phyloP scores from a whole-genome alignment of 1,140 invertebrate genomes.

The Anthonomus grandis region DNA sequence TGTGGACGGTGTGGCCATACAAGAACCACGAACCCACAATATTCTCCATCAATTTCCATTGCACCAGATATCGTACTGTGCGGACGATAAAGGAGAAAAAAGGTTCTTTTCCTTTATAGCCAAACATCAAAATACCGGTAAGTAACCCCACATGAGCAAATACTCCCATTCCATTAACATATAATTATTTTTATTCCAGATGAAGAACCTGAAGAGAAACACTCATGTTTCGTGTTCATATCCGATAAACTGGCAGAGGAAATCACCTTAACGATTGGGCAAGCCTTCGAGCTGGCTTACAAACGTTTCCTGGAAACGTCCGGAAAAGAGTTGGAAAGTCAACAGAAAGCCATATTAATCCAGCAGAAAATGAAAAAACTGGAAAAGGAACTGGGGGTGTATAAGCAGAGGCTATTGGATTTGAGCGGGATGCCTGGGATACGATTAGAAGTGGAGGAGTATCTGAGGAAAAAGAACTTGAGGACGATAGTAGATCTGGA shows the following conservation, averaged over 20 bases:
- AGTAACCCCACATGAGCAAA: neutral
- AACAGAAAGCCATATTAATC: constrained; percentile 66
- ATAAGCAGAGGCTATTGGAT: constrained; percentile 64
- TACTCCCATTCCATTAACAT: no score
- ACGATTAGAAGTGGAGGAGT: constrained; percentile 43
- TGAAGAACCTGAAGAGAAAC: constrained; percentile 61
- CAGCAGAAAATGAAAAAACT: constrained; percentile 71
- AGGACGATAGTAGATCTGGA: constrained; percentile 44
- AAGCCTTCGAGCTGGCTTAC: constrained; percentile 97
- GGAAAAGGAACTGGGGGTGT: constrained; percentile 67
- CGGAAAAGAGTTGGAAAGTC: constrained; percentile 69
- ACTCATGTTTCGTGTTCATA: constrained; percentile 95
- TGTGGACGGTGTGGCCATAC: constrained; percentile 90
- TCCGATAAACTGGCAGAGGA: constrained; percentile 95
- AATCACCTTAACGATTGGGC: constrained; percentile 94
- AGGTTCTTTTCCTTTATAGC: constrained; percentile 95
- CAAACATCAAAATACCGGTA: constrained; percentile 60
- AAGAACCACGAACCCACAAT: constrained; percentile 63
- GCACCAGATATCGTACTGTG: constrained; percentile 97
- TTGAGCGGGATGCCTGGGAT: constrained; percentile 50
- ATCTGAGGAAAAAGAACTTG: constrained; percentile 43
- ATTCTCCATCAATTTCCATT: constrained; percentile 93
- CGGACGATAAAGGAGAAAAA: constrained; percentile 96
- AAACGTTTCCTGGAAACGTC: constrained; percentile 77
- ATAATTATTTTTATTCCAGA: constrained; percentile 8